A percentile compares a stretch with the other conserved stretches of the same genome.
These are phyloP conservation scores for Mesorhabditis sp. DNA, from an alignment of 2,888 invertebrate species.

Conservation along the genomic window DNA sequence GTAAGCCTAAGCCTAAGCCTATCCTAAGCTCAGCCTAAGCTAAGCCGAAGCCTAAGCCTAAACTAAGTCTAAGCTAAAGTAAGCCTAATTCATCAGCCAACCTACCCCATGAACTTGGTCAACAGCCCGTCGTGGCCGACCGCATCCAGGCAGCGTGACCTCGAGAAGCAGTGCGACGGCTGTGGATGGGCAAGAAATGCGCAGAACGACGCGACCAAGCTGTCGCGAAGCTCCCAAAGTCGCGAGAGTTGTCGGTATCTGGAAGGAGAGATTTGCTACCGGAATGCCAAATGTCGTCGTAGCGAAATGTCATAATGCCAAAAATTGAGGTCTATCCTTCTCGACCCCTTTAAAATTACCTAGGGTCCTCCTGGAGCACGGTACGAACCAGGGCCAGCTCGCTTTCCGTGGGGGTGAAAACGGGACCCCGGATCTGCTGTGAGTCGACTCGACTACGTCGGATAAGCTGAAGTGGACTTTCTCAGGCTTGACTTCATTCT, in stretches of 20 bases:
- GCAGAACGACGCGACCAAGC: conserved; percentile 72
- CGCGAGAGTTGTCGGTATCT: conserved; percentile 87
- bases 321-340: too few species aligned
- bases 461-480: not conserved
- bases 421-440: not conserved
- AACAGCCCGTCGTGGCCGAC: not conserved
- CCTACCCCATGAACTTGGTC: not conserved
- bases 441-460: not conserved
- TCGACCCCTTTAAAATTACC: conserved; percentile 61
- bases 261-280: not conserved
- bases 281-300: too few species aligned
- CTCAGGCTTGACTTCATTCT: conserved; percentile 11
- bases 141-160: not conserved
- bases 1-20: too few species aligned
- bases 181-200: not conserved
- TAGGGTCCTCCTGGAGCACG: conserved; percentile 64
- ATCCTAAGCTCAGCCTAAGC: too few species aligned
- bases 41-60: too few species aligned
- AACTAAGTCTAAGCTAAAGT: too few species aligned
- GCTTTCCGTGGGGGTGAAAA: not conserved
- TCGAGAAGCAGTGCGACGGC: not conserved
- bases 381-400: not conserved
- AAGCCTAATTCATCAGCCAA: not conserved
- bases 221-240: conserved; percentile 86
- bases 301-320: too few species aligned